Evolutionary conservation across 1,140 invertebrate species (phyloP).

Genomic region (Ceratina australensis): DNA sequence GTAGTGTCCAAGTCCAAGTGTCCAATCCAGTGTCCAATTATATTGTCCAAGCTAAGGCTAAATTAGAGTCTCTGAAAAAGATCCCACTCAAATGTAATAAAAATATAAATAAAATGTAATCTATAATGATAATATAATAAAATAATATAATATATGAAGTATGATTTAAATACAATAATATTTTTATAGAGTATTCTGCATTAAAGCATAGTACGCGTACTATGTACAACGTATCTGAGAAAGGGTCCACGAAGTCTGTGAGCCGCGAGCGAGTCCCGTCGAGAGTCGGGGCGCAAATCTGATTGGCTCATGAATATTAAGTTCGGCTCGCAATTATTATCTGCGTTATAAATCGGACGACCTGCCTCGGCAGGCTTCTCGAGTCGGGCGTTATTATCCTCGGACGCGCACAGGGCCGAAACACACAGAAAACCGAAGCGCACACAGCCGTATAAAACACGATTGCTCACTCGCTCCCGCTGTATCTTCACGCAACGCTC

Average conservation of each 20-base stretch:
- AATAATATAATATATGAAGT: too few relatives aligned
- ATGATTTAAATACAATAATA: too few relatives aligned
- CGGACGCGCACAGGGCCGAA: constrained; percentile 44
- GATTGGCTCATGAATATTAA: constrained; percentile 81
- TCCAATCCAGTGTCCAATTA: too few relatives aligned
- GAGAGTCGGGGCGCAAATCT: constrained; percentile 78
- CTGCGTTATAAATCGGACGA: constrained; percentile 80
- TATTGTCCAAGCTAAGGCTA: too few relatives aligned
- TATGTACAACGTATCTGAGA: constrained; percentile 68
- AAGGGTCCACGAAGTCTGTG: constrained; percentile 60
- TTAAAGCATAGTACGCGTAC: too few relatives aligned
- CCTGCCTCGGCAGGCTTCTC: constrained; percentile 73
- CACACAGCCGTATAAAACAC: constrained; percentile 21
- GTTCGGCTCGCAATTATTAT: constrained; percentile 80
- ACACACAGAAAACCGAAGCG: constrained; percentile 5
- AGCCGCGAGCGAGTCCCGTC: constrained; percentile 71
- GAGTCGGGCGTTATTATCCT: constrained; percentile 71
- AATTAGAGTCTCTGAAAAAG: too few relatives aligned
- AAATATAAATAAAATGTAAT: too few relatives aligned
- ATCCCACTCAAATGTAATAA: too few relatives aligned
- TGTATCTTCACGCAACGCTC: constrained; percentile 62
- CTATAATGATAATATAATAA: too few relatives aligned
- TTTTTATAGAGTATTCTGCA: too few relatives aligned
- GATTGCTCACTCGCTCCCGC: constrained; percentile 28
- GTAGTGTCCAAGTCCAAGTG: too few relatives aligned